Evolutionary conservation across 2,888 invertebrate genomes (phyloP).

Genomic region (Trissonchulus sp.): DNA sequence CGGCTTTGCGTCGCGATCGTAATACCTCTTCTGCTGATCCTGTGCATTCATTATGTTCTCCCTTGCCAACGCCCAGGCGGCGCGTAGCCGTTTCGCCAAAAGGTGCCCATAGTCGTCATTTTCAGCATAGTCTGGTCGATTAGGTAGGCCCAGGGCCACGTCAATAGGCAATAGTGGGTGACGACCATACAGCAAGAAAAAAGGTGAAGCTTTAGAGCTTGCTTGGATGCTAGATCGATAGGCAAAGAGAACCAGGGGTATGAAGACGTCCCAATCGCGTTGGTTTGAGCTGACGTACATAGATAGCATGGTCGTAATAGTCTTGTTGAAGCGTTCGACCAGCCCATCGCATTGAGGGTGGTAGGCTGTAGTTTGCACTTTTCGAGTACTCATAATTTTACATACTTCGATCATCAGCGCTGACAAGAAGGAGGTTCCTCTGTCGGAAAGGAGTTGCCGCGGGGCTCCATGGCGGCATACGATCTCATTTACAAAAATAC

Average conservation of each 20-base stretch:
- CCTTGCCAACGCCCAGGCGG: not conserved
- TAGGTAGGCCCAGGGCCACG: not conserved
- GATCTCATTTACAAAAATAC: too few relatives aligned
- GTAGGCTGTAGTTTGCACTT: slow-evolving; percentile 33
- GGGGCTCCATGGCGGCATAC: too few relatives aligned
- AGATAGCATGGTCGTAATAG: slow-evolving; percentile 38
- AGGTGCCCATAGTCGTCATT: too few relatives aligned
- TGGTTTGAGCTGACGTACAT: slow-evolving; percentile 39
- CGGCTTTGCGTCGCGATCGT: too few relatives aligned
- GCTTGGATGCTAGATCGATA: slow-evolving; percentile 14
- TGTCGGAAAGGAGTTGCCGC: slow-evolving; percentile 36
- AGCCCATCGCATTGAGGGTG: too few relatives aligned
- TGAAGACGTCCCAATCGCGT: too few relatives aligned
- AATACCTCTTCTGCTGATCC: not conserved
- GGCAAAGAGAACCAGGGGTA: slow-evolving; percentile 1
- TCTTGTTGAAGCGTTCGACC: slow-evolving; percentile 41
- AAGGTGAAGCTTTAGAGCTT: not conserved
- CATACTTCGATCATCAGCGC: slow-evolving; percentile 32
- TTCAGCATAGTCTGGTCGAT: not conserved
- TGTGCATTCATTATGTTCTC: not conserved
- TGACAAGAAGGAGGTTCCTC: slow-evolving; percentile 35
- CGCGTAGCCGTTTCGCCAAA: not conserved
- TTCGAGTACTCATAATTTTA: slow-evolving; percentile 29
- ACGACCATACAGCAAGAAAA: slow-evolving; percentile 4
- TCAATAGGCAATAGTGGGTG: not conserved